Conservation (phyloP, 2,797 vertebrate species). For the Squalus acanthias region DNA sequence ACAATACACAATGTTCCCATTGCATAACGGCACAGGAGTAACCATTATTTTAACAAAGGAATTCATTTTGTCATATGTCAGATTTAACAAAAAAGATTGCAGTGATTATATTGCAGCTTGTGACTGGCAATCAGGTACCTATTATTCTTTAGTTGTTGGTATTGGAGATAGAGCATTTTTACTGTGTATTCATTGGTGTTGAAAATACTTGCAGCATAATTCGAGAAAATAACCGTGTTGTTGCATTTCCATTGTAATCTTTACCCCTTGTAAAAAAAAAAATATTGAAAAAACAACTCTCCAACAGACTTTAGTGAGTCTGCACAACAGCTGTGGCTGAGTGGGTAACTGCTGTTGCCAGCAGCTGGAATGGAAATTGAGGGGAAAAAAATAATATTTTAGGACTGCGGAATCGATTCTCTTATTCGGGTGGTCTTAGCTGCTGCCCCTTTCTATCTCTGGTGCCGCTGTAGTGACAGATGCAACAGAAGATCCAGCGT, state of each 20-base stretch:
- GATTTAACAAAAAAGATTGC: background rate
- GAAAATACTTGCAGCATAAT: background rate
- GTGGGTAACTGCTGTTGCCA: background rate
- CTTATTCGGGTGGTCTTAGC: background rate
- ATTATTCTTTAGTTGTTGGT: background rate
- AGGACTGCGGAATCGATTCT: background rate
- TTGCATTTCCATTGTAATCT: background rate
- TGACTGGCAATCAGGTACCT: background rate
- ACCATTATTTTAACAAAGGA: background rate
- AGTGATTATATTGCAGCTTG: background rate
- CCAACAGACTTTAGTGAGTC: background rate
- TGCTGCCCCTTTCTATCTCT: background rate
- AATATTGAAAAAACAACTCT: background rate
- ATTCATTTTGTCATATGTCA: background rate
- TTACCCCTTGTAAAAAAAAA: background rate
- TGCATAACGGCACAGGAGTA: background rate
- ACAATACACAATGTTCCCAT: background rate
- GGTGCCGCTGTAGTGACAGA: background rate
- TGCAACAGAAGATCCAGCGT: too few species aligned
- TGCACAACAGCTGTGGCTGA: background rate
- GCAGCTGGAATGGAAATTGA: background rate
- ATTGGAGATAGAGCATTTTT: background rate
- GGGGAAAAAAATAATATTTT: background rate
- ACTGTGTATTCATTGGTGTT: background rate
- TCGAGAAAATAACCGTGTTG: background rate